These are phyloP conservation scores for Carassius auratus DNA, from an alignment of 2,113 vertebrate genomes.

Conservation along the genomic window DNA sequence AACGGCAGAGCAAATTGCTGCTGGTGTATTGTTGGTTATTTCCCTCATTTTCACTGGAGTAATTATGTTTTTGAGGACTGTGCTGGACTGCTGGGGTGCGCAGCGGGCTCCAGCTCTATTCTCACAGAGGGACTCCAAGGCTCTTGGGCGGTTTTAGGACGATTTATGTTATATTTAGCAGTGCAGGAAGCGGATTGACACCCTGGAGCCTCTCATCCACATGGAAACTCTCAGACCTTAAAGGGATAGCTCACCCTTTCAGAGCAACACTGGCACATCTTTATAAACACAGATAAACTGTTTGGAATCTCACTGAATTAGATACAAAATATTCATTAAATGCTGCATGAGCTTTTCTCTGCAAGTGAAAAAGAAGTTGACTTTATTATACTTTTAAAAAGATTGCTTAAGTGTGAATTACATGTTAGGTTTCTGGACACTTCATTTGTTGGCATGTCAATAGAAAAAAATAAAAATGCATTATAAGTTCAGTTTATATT, in stretches of 20 bases:
- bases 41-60: conserved; percentile 65
- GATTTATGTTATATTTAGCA: conserved; percentile 16
- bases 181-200: neutral
- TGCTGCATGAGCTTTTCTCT: neutral
- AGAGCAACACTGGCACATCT: neutral
- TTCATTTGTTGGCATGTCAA: neutral
- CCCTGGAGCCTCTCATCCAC: neutral
- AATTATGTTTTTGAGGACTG: conserved; percentile 69
- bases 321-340: neutral
- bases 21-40: conserved; percentile 8
- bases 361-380: neutral
- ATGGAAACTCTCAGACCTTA: no score
- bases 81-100: conserved; percentile 63
- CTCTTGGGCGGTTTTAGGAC: neutral
- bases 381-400: neutral
- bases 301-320: neutral
- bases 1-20: neutral
- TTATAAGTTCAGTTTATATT: neutral
- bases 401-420: neutral
- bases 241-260: no score
- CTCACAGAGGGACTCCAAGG: conserved; percentile 71
- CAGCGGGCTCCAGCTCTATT: conserved; percentile 71
- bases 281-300: neutral
- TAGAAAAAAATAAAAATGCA: neutral
- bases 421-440: neutral